phyloP scores from a whole-genome alignment of 2,797 vertebrate genomes.

The Acipenser oxyrinchus region DNA sequence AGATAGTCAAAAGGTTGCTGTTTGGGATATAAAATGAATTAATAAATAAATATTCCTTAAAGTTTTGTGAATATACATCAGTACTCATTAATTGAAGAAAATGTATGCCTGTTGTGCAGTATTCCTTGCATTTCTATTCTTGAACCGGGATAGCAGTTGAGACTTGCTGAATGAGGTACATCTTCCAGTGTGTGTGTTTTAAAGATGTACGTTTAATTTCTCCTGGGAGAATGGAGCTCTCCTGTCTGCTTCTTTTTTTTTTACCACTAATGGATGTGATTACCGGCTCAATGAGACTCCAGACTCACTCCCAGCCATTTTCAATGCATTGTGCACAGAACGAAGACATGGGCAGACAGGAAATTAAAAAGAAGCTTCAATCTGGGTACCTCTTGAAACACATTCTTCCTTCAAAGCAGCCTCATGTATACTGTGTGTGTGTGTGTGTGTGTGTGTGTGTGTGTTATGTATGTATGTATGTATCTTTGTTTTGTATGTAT shows the following conservation, averaged over 20 bases:
- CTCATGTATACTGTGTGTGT: conserved; percentile 6
- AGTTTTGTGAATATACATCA: too few relatives aligned
- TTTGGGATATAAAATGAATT: too few relatives aligned
- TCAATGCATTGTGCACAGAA: too few relatives aligned
- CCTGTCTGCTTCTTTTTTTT: background rate
- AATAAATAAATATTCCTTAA: too few relatives aligned
- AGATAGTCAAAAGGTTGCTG: too few relatives aligned
- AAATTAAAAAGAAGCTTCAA: too few relatives aligned
- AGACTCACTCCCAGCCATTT: background rate
- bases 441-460: background rate
- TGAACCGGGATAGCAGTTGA: background rate
- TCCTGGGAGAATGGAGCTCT: background rate
- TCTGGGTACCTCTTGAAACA: too few relatives aligned
- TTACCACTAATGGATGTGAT: background rate
- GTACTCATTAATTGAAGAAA: too few relatives aligned
- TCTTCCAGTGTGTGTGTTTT: background rate
- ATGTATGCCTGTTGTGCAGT: too few relatives aligned
- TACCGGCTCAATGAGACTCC: background rate
- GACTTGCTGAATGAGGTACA: background rate
- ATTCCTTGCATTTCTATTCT: too few relatives aligned
- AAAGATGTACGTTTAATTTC: conserved; percentile 2
- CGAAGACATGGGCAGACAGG: too few relatives aligned
- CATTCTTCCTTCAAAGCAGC: background rate
- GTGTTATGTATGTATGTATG: too few relatives aligned
- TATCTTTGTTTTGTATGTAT: background rate